Conservation (phyloP, 2,888 invertebrate genomes). For the Cylindroiulus punctatus region DNA sequence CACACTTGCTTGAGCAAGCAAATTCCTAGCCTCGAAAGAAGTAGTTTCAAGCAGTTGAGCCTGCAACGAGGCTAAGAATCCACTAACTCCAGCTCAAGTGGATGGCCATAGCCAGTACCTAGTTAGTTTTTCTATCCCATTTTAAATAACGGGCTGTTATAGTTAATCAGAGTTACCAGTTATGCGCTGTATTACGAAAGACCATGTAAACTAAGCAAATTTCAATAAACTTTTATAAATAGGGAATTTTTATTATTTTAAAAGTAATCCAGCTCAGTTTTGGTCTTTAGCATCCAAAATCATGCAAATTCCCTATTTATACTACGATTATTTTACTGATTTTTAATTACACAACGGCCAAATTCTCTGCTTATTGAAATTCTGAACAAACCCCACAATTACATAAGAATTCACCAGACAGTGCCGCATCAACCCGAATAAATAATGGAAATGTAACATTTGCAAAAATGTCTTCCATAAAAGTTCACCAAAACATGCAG, state of each 20-base stretch:
- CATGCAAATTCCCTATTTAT: not conserved
- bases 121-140: not conserved
- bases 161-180: too few species aligned
- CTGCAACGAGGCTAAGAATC: not conserved
- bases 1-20: not conserved
- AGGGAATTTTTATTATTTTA: not conserved
- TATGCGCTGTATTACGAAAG: not conserved
- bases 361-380: not conserved
- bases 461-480: too few species aligned
- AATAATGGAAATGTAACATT: not conserved
- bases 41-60: too few species aligned
- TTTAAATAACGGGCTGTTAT: not conserved
- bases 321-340: not conserved
- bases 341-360: too few species aligned
- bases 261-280: not conserved
- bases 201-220: not conserved
- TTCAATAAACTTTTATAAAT: not conserved
- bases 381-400: not conserved
- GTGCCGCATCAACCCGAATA: not conserved
- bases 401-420: not conserved
- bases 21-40: not conserved
- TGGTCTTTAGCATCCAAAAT: not conserved
- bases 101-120: not conserved
- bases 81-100: not conserved
- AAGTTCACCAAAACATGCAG: not conserved